Percentiles rank a stretch among this genome's conserved stretches.
Evolutionary conservation across 1,140 invertebrate genomes (phyloP).

Genomic region (Carposina sasakii): DNA sequence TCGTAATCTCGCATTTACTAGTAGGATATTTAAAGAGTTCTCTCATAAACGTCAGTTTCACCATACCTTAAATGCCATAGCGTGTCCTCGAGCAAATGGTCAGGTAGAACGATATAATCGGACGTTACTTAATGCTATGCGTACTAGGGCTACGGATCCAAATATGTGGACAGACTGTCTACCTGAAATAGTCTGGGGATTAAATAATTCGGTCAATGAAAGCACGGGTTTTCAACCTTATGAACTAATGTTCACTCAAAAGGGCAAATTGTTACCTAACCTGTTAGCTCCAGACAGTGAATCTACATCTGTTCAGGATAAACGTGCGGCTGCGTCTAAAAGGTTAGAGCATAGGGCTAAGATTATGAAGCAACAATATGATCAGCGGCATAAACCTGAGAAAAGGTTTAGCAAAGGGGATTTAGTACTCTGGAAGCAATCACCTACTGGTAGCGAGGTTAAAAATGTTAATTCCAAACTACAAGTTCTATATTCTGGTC

Average conservation of each 20-base stretch:
- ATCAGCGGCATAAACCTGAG: slow-evolving; percentile 10
- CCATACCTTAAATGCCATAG: slow-evolving; percentile 1
- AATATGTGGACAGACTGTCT: slow-evolving; percentile 4
- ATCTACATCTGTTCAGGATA: background rate
- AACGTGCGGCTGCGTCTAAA: slow-evolving; percentile 6
- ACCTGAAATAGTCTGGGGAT: slow-evolving; percentile 3
- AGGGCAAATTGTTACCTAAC: background rate
- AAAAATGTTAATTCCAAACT: slow-evolving; percentile 7
- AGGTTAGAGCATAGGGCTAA: slow-evolving; percentile 12
- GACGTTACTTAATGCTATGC: slow-evolving; percentile 1
- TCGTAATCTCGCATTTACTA: slow-evolving; percentile 3
- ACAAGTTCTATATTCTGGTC: slow-evolving; percentile 8
- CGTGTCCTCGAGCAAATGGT: slow-evolving; percentile 5
- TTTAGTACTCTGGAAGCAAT: slow-evolving; percentile 15
- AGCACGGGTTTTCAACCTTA: background rate
- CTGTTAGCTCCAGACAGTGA: background rate
- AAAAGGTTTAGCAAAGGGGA: slow-evolving; percentile 11
- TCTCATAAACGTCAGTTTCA: slow-evolving; percentile 1
- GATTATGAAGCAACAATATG: slow-evolving; percentile 11
- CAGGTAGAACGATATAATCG: slow-evolving; percentile 3
- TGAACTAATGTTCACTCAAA: slow-evolving; percentile 10
- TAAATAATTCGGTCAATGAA: slow-evolving; percentile 3
- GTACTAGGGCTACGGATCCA: background rate
- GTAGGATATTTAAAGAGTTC: slow-evolving; percentile 9
- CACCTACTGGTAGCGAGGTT: background rate